A percentile compares a stretch with the other conserved stretches of the same genome.
These are phyloP conservation scores for Trichomycterus rosablanca DNA, from an alignment of 2,113 vertebrate genomes.

Conservation along the genomic window DNA sequence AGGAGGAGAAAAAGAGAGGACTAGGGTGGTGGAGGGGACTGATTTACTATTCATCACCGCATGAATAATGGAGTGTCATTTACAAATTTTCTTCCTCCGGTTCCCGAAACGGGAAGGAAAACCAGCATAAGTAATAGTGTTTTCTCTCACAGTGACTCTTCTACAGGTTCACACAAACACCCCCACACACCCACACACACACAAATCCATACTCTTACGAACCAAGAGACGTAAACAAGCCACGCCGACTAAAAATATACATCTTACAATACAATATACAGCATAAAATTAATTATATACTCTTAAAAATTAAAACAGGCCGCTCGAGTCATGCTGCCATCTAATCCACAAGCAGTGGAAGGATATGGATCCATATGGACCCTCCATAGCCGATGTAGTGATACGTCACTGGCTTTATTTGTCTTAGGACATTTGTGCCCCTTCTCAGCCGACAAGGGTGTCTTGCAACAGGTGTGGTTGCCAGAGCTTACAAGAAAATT, in stretches of 20 bases:
- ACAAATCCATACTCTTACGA: slow-evolving; percentile 14
- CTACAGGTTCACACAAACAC: slow-evolving; percentile 2
- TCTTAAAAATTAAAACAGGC: no score
- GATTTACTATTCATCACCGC: slow-evolving; percentile 24
- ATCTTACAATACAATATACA: no score
- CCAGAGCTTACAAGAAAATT: no score
- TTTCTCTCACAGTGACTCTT: neutral
- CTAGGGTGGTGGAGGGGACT: neutral
- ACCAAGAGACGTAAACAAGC: slow-evolving; percentile 23
- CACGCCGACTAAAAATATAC: slow-evolving; percentile 11
- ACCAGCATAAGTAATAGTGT: slow-evolving; percentile 20
- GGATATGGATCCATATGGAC: no score
- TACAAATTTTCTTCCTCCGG: slow-evolving; percentile 60
- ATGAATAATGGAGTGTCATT: slow-evolving; percentile 69
- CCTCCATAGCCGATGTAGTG: no score
- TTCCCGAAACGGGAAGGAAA: slow-evolving; percentile 37
- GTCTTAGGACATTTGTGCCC: no score
- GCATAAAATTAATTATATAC: no score
- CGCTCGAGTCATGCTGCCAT: no score
- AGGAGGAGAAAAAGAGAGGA: neutral
- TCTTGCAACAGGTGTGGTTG: no score
- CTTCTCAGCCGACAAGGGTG: no score
- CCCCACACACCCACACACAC: slow-evolving; percentile 17
- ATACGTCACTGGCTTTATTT: no score
- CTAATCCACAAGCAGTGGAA: no score